Conservation (phyloP, 2,113 vertebrate species). For the Micronycteris hirsuta region DNA sequence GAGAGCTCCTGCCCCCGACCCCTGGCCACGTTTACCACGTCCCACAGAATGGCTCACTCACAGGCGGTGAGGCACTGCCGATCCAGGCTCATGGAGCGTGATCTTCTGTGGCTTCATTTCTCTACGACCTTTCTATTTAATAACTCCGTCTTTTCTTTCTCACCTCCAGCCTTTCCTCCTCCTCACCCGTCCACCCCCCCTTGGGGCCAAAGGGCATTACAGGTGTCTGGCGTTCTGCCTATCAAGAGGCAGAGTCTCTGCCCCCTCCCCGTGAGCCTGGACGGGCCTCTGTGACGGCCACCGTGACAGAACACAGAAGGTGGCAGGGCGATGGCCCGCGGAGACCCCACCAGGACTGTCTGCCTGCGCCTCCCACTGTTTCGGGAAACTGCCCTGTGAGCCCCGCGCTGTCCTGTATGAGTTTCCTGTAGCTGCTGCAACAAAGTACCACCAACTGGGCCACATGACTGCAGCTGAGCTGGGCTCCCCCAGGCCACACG, state of each 20-base stretch:
- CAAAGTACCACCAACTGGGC: background rate
- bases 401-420: background rate
- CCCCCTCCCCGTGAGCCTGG: background rate
- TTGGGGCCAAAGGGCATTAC: background rate
- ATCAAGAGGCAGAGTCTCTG: background rate
- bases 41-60: fast-evolving
- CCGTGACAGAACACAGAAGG: background rate
- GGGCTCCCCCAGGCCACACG: background rate
- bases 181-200: background rate
- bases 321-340: background rate
- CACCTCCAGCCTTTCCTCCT: background rate
- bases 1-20: background rate
- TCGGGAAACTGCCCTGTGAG: background rate
- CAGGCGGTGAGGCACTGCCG: fast-evolving
- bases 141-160: background rate
- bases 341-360: fast-evolving
- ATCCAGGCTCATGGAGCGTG: fast-evolving
- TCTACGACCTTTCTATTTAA: background rate
- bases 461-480: background rate
- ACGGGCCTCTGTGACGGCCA: fast-evolving
- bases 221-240: background rate
- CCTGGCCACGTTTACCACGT: fast-evolving
- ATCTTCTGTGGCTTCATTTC: fast-evolving
- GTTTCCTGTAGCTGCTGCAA: background rate
- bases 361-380: background rate